phyloP scores from a whole-genome alignment of 2,113 vertebrate species.

The Diadophis punctatus region DNA sequence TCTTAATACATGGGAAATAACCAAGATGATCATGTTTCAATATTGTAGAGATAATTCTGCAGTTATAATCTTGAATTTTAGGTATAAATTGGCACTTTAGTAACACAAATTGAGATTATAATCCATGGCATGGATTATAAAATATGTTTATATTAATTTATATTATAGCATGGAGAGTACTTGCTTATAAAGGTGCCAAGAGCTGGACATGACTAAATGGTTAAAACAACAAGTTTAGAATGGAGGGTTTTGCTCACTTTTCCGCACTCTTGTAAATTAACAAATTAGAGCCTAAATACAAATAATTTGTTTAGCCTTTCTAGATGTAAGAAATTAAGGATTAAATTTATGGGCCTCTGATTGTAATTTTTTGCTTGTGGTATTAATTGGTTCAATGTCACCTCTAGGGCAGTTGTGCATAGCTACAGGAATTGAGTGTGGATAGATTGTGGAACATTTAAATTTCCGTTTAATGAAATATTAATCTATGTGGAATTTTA shows the following conservation, averaged over 20 bases:
- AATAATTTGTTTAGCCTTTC: not conserved
- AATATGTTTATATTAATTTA: too few species aligned
- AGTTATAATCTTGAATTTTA: not conserved
- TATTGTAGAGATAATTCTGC: not conserved
- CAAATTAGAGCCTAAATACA: not conserved
- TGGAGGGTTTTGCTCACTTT: not conserved
- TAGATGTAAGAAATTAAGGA: not conserved
- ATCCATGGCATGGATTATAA: not conserved
- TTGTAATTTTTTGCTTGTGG: not conserved
- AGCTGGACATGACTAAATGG: too few species aligned
- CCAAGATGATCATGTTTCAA: not conserved
- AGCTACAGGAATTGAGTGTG: not conserved
- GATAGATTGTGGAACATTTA: not conserved
- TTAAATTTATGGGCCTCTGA: not conserved
- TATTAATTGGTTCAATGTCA: not conserved
- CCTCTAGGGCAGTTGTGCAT: not conserved
- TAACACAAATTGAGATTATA: not conserved
- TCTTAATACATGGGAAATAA: not conserved
- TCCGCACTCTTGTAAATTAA: not conserved
- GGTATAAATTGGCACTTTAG: not conserved
- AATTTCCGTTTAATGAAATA: not conserved
- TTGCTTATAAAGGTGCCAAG: too few species aligned
- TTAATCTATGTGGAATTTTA: not conserved
- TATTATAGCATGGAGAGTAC: too few species aligned
- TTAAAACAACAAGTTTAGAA: not conserved